Base-by-base conservation (phyloP, 1,140 invertebrate species). In the Ganaspis sp. region DNA sequence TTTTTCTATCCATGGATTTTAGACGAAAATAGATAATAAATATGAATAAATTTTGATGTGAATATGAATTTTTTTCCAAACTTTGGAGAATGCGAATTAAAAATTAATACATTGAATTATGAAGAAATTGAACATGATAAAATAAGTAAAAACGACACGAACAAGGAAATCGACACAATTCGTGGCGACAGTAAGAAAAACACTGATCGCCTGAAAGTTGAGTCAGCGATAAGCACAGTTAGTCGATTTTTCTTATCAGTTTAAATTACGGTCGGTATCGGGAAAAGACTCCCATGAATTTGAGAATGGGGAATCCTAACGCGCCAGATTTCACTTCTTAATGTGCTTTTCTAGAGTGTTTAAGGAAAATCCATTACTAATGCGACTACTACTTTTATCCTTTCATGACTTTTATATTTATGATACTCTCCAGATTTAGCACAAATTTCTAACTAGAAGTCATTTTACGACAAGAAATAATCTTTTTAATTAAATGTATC, bases 191-290 rank as follows among this genome's bases (percentile, higher is more conserved):
- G 83, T 80, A 84, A 86, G 83, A 86, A 83, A 86, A 86, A 87
- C 81, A 83, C 82, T 86, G 82, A 87, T 87, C 85, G 83, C 80
- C 49, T 74, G 26, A 69, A 69, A 49, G 64, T 71, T 42, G 29
- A 69, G 71, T 26, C 73, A 69, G 15, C 77, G 82, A 84, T 83
- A 86, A 85, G 78, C 70, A 72, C 42, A 80, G 74, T 79, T 84
- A 76, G 84, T 87, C 85, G 81, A 87, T 85, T 86, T 81, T 78
- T 80, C 86, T 86, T 87, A 88, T 87, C 86, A 83, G 85, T 71
- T 77, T 81, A 82, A 87, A 87, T 87, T 87, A 83, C 84, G 78
- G 81, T 87, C 83, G 82, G 85, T 87, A 87, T 87, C 84, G 74
- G 73, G 80, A 82, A 81, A 83, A 82, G 78, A 81, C 83, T 81